Base-by-base conservation (phyloP, 2,888 invertebrate genomes). In the Drosophila helvetica region DNA sequence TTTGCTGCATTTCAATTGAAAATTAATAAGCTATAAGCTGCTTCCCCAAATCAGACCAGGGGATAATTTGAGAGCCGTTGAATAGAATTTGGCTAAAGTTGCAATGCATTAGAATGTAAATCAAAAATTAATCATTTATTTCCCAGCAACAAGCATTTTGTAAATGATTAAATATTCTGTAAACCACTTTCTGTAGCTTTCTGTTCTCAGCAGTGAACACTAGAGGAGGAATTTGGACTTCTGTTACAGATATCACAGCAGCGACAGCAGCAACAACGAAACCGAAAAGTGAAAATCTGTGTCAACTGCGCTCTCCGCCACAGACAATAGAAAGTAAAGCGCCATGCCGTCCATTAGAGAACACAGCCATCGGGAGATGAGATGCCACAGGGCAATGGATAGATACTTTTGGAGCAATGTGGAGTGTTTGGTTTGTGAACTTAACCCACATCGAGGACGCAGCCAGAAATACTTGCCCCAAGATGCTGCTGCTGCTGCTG, bases 281-380 rank as follows among this genome's bases (percentile, higher is more conserved):
- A 71, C 51, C 71, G 62, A 27, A 46, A 46, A 25, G 17, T 46
- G 63, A 48, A 57, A 67, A 82, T 79, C 68, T 79, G 56, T 80
- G 84, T 78, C 81, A 68, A 65, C 55, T 54, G 54, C 53, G 58
- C 70, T 51, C 80, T 75, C 57, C 25, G 50, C 52, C 52, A 9
- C 80, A 68, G 72, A 83, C 81, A 82, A 86, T 78, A 73, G 81
- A 82, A 82, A 82, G 86, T 86, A 69, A 80, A 83, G 86, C 55
- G 76, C 64, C 74, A 53, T 75, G 76, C 64, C 74, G 52, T 75
- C 81, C 79, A 80, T 78, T 86, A 74, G 75, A 80, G 70, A 67
- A 75, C 64, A 76, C 2, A 79, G 77, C 52, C 69, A 52, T 27
- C 50, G 42, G 57, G 38, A 15, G 66, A 63, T 70, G 65, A 62